Conservation (phyloP, 2,113 vertebrate genomes). For the Vireo altiloquus region DNA sequence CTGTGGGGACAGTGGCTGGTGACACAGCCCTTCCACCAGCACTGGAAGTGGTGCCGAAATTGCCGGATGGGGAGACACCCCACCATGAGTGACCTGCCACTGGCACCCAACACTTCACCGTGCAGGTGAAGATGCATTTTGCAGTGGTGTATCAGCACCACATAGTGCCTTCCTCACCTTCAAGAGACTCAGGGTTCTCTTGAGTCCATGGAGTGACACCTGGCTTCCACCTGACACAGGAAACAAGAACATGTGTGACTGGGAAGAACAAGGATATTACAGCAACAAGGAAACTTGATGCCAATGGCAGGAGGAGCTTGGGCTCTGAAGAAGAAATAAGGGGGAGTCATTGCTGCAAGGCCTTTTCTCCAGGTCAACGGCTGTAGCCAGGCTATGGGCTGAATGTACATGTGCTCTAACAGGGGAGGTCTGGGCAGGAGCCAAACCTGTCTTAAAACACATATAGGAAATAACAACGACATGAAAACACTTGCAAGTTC, state of each 20-base stretch:
- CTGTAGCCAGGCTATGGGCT: neutral
- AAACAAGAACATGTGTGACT: neutral
- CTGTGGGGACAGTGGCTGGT: fast-evolving
- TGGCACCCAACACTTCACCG: neutral
- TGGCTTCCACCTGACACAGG: neutral
- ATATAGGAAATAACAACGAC: neutral
- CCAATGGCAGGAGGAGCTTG: neutral
- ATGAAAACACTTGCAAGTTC: neutral
- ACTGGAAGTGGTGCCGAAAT: neutral
- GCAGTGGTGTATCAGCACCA: fast-evolving
- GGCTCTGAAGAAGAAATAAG: neutral
- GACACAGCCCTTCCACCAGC: fast-evolving
- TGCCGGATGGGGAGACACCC: fast-evolving
- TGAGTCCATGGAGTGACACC: neutral
- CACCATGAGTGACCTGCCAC: neutral
- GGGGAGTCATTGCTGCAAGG: neutral
- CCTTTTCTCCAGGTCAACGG: neutral
- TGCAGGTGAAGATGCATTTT: no score
- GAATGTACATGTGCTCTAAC: neutral
- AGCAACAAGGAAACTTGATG: neutral
- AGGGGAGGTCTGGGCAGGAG: neutral
- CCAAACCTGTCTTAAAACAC: neutral
- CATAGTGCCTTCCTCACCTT: neutral
- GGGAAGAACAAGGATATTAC: neutral
- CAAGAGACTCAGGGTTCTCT: neutral